Percentiles rank a stretch among this genome's conserved stretches.
Conservation (phyloP, 1,140 invertebrate species). For the Sarcophaga bullata region DNA sequence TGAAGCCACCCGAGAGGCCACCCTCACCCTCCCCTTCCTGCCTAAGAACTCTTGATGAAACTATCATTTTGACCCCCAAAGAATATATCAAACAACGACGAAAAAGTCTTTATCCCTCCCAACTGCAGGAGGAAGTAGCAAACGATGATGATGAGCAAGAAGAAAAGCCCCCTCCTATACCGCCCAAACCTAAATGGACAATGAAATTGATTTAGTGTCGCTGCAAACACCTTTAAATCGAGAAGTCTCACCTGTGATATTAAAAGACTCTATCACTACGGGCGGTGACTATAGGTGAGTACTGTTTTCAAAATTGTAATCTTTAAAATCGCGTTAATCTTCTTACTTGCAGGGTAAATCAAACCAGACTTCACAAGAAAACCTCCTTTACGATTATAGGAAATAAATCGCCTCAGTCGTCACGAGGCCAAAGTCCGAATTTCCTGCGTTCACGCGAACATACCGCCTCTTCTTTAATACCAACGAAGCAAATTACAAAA, state of each 20-base stretch:
- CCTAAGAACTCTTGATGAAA: conserved; percentile 45
- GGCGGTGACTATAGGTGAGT: conserved; percentile 60
- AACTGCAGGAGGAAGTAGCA: conserved; percentile 15
- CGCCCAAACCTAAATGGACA: conserved; percentile 35
- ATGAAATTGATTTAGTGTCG: conserved; percentile 14
- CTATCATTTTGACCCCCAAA: conserved; percentile 54
- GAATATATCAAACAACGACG: conserved; percentile 53
- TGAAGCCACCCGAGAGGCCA: conserved; percentile 39
- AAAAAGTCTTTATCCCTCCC: conserved; percentile 47
- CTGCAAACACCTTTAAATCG: conserved; percentile 41
- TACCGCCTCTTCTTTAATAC: conserved; percentile 47
- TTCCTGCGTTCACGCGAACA: conserved; percentile 68
- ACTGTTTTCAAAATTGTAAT: neutral
- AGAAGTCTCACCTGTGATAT: conserved; percentile 57
- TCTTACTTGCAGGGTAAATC: conserved; percentile 59
- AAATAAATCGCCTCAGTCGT: conserved; percentile 65
- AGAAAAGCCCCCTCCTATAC: conserved; percentile 47
- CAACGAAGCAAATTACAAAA: conserved; percentile 47
- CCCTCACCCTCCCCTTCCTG: conserved; percentile 45
- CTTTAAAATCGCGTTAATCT: neutral
- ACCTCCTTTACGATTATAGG: conserved; percentile 72
- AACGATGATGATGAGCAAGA: neutral
- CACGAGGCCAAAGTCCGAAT: conserved; percentile 60
- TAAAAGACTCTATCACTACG: conserved; percentile 57
- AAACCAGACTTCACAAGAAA: conserved; percentile 65